These are phyloP conservation scores for Semibalanus balanoides DNA, from an alignment of 1,140 invertebrate species.

Conservation along the genomic window DNA sequence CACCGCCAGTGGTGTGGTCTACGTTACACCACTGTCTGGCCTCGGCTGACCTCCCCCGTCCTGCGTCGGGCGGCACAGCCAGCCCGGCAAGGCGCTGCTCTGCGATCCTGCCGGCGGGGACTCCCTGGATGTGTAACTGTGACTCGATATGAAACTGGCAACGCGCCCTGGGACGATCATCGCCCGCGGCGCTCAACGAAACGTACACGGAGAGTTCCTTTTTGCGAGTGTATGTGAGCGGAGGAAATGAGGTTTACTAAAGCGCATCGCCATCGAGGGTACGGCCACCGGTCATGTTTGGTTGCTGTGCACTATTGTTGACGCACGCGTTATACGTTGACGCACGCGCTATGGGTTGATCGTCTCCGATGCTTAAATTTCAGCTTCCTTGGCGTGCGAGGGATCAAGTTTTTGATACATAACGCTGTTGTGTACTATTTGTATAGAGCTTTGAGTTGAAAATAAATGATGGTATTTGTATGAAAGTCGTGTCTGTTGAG, in stretches of 20 bases:
- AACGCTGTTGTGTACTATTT: conserved; percentile 2
- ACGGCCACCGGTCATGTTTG: neutral
- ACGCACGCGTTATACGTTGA: neutral
- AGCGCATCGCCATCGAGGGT: neutral
- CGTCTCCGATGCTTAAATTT: neutral
- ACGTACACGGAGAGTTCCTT: neutral
- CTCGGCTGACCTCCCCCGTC: too few species aligned
- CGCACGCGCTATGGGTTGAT: neutral
- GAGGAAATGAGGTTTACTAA: neutral
- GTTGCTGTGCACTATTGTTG: neutral
- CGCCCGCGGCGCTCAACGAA: neutral
- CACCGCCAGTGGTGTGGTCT: too few species aligned
- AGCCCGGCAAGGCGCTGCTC: too few species aligned
- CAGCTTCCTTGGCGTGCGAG: neutral
- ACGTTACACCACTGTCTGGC: too few species aligned
- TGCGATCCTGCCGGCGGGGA: too few species aligned
- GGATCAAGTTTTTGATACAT: conserved; percentile 2
- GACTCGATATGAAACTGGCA: too few species aligned
- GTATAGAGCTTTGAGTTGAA: conserved; percentile 2
- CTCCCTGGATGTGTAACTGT: too few species aligned
- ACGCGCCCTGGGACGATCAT: too few species aligned
- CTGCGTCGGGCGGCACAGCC: too few species aligned
- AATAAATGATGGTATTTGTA: conserved; percentile 1
- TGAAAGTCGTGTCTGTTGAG: too few species aligned
- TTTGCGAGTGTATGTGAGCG: neutral